Evolutionary conservation across 2,113 vertebrate species (phyloP).

Genomic region (Sinocyclocheilus grahami): DNA sequence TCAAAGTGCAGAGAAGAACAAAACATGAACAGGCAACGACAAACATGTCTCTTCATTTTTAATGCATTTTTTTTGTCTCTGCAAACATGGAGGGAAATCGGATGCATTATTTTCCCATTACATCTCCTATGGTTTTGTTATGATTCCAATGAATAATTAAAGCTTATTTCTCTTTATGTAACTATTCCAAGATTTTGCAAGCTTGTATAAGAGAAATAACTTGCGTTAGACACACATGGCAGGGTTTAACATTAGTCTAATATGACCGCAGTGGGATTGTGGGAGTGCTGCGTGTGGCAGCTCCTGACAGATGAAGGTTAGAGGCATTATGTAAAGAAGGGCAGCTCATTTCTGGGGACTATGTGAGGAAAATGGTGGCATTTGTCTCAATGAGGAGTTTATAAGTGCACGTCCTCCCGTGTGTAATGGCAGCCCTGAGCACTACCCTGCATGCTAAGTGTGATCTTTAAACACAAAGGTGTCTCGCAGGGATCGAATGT

Average conservation of each 20-base stretch:
- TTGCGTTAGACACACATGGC: neutral
- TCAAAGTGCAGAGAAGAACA: neutral
- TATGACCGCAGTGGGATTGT: slow-evolving; percentile 25
- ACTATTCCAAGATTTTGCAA: neutral
- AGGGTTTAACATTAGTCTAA: slow-evolving; percentile 1
- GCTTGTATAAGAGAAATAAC: neutral
- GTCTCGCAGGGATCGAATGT: slow-evolving; percentile 43
- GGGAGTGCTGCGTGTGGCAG: slow-evolving; percentile 35
- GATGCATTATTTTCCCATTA: neutral
- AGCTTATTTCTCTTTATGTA: neutral
- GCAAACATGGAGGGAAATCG: neutral
- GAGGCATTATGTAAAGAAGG: slow-evolving; percentile 45
- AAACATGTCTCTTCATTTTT: neutral
- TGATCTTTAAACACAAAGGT: slow-evolving; percentile 57
- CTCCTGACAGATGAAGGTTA: slow-evolving; percentile 50
- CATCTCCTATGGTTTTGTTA: neutral
- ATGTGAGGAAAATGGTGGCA: slow-evolving; percentile 26
- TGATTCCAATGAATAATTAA: neutral
- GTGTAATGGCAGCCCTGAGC: slow-evolving; percentile 28
- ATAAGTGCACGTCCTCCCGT: slow-evolving; percentile 29
- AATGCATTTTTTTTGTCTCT: neutral
- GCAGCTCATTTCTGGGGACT: slow-evolving; percentile 17
- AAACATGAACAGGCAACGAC: neutral
- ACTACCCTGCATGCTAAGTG: slow-evolving; percentile 41
- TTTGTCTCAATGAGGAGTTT: slow-evolving; percentile 45